Conservation (phyloP, 2,113 vertebrate species). For the Hiodon alosoides region DNA sequence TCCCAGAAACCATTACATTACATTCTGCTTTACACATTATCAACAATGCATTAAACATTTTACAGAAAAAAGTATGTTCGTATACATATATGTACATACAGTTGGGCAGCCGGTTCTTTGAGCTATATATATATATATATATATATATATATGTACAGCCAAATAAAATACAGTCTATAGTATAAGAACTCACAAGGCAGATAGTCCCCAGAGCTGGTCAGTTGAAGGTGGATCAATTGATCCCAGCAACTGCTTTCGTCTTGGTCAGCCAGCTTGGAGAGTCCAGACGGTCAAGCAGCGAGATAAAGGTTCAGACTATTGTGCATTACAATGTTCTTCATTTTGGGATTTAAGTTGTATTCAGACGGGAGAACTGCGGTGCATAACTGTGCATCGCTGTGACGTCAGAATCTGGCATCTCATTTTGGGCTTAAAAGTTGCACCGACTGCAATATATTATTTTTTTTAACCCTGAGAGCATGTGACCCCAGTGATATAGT, state of each 20-base stretch:
- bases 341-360: slow-evolving; percentile 39
- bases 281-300: slow-evolving; percentile 10
- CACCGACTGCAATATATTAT: slow-evolving; percentile 20
- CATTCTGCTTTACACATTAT: too few species aligned
- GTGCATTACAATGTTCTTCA: slow-evolving; percentile 39
- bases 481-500: slow-evolving; percentile 23
- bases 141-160: too few species aligned
- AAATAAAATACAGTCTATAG: not conserved
- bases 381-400: slow-evolving; percentile 13
- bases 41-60: too few species aligned
- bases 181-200: slow-evolving; percentile 55
- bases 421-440: slow-evolving; percentile 30
- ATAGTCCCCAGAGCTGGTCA: slow-evolving; percentile 58
- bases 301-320: not conserved
- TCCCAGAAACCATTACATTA: too few species aligned
- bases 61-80: too few species aligned
- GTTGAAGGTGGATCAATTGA: slow-evolving; percentile 64
- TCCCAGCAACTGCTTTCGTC: slow-evolving; percentile 53
- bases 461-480: slow-evolving; percentile 41
- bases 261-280: slow-evolving; percentile 57
- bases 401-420: slow-evolving; percentile 28
- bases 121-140: too few species aligned
- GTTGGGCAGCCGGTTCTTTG: too few species aligned
- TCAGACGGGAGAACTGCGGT: slow-evolving; percentile 36
- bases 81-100: too few species aligned